phyloP scores from a whole-genome alignment of 2,888 invertebrate genomes.

The Chrysomela aeneicollis region DNA sequence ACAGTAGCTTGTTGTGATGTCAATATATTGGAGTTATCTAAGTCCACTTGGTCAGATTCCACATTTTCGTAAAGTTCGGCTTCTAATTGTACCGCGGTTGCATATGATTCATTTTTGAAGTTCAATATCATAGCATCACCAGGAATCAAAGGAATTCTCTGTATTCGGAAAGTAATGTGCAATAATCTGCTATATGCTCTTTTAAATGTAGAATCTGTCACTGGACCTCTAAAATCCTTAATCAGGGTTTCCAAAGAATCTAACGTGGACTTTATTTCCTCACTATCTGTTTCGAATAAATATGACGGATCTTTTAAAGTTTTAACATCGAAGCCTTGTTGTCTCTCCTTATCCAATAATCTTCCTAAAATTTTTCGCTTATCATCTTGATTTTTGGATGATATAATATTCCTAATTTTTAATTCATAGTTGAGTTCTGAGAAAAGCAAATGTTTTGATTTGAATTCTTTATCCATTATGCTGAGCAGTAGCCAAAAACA shows the following conservation, averaged over 20 bases:
- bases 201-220: neutral
- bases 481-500: no score
- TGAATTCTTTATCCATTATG: constrained; percentile 1
- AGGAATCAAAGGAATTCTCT: no score
- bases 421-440: constrained; percentile 7
- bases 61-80: no score
- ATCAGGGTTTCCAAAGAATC: neutral
- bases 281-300: no score
- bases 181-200: neutral
- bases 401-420: neutral
- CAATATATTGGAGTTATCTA: no score
- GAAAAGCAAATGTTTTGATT: neutral
- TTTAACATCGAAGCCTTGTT: constrained; percentile 1
- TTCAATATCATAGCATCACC: no score
- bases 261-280: neutral
- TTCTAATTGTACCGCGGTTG: no score
- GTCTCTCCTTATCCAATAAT: constrained; percentile 2
- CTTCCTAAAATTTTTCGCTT: neutral
- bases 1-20: no score
- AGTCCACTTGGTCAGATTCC: no score
- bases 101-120: no score
- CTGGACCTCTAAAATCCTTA: constrained; percentile 6
- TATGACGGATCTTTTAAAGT: no score
- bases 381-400: neutral
- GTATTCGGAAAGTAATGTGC: neutral